These are phyloP conservation scores for Ethmia dodecea DNA, from an alignment of 2,888 invertebrate species.

Conservation along the genomic window DNA sequence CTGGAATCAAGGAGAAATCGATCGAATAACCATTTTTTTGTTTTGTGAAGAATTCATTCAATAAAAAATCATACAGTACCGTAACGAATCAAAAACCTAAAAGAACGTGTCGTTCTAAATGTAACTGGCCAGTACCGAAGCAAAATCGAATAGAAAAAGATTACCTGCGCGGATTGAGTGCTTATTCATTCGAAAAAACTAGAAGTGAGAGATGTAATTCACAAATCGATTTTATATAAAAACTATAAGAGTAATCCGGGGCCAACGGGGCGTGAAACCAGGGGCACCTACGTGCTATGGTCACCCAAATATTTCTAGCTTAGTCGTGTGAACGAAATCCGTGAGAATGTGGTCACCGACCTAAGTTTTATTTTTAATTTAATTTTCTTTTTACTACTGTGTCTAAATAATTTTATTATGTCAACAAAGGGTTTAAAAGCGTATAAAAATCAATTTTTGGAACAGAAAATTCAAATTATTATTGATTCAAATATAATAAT, in stretches of 20 bases:
- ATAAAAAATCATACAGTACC: neutral
- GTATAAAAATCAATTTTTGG: too few species aligned
- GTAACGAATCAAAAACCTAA: neutral
- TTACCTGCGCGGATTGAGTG: conserved; percentile 2
- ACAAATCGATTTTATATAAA: conserved; percentile 30
- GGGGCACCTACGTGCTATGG: conserved; percentile 49
- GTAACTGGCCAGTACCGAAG: conserved; percentile 3
- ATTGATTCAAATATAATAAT: too few species aligned
- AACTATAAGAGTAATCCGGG: conserved; percentile 28
- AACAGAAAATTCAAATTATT: too few species aligned
- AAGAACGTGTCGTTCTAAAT: neutral
- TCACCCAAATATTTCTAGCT: conserved; percentile 38
- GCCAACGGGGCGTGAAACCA: conserved; percentile 68
- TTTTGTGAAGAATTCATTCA: too few species aligned
- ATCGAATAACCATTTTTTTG: too few species aligned
- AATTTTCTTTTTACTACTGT: too few species aligned
- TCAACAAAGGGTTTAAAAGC: too few species aligned
- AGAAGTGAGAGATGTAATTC: conserved; percentile 28
- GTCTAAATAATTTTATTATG: too few species aligned
- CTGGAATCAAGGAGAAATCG: too few species aligned
- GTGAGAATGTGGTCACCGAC: conserved; percentile 59
- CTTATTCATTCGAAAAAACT: conserved; percentile 3
- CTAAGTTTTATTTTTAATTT: too few species aligned
- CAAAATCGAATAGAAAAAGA: neutral
- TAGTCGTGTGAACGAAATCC: conserved; percentile 48